Base-by-base conservation (phyloP, 2,888 invertebrate species). In the Chaetogeoica ovagalla region DNA sequence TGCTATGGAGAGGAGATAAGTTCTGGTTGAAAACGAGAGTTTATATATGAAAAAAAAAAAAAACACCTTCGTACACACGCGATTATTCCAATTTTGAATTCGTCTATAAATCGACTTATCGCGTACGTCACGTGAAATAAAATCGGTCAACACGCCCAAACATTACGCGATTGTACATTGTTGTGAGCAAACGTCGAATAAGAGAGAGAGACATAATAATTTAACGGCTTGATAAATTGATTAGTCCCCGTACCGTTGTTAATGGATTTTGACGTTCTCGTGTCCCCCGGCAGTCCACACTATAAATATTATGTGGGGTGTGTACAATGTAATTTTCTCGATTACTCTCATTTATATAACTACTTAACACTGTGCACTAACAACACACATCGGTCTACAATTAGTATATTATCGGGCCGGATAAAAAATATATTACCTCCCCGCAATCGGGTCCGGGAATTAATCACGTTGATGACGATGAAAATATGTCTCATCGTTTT, bases 291-390 rank as follows among this genome's bases (percentile, higher is more conserved):
- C 30, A 30, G 70, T 70, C 15, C 9, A 48, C 9, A 48, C 17
- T 30, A 30, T 4, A 30, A 2, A 30, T 30, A 57, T 48, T 7
- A 48, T 2, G 13, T 15, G 48, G 48, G 48, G 48, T 13, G 48
- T n/a, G 37, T 30, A n/a, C 37, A 70, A 70, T 70, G 37, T n/a
- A 57, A 37, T 70, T 57, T 70, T 70, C 57, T 30, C 70, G 57
- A 57, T 57, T 17, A 57, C 21, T 11, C 48, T 48, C 48, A 11
- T 0, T 48, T 48, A 15, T 39, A 55, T 69, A n/a, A 3, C 15
- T 39, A 57, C 39, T 39, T 57, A 17, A 15, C 39, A 48, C 48
- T 66, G 66, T 66, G 15, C 21, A 43, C n/a, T 21, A 37, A 5
- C 1, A 43, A 21, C 21, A 48, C 8, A 39, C 63, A 30, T 63